phyloP scores from a whole-genome alignment of 2,888 invertebrate genomes.

The Trachelus stipa region DNA sequence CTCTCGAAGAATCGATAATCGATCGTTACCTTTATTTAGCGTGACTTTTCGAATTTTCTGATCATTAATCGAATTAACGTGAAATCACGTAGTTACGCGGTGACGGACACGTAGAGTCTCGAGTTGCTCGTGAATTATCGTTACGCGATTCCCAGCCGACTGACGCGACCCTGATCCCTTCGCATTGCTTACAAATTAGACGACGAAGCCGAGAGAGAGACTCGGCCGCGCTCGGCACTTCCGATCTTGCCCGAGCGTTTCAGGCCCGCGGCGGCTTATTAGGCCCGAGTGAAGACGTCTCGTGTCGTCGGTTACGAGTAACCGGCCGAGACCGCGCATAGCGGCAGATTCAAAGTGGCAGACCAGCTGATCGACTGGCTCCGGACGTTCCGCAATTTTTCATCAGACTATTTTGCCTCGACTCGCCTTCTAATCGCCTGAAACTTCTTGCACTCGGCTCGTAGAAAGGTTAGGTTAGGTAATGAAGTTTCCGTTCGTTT shows the following conservation, averaged over 20 bases:
- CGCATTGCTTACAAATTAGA: background rate
- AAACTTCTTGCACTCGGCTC: background rate
- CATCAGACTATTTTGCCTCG: background rate
- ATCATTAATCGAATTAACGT: background rate
- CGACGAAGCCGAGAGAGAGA: background rate
- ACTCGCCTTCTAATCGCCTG: background rate
- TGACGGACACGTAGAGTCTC: background rate
- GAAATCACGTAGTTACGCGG: background rate
- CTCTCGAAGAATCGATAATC: too few species aligned
- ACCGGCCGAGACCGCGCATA: background rate
- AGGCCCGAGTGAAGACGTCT: slow-evolving; percentile 23
- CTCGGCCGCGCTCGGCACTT: background rate
- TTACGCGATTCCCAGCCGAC: background rate
- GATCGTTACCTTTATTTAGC: background rate
- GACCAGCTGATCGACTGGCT: background rate
- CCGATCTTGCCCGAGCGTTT: background rate
- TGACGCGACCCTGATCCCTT: background rate
- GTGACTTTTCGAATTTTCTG: background rate
- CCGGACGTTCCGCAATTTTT: background rate
- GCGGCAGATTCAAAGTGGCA: slow-evolving; percentile 7
- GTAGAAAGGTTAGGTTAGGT: too few species aligned
- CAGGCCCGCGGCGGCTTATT: slow-evolving; percentile 14
- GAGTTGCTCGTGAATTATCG: background rate
- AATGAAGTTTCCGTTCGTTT: background rate
- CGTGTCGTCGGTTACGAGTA: slow-evolving; percentile 14